These are phyloP conservation scores for Eulimnadia texana DNA, from an alignment of 1,140 invertebrate species.

Conservation along the genomic window DNA sequence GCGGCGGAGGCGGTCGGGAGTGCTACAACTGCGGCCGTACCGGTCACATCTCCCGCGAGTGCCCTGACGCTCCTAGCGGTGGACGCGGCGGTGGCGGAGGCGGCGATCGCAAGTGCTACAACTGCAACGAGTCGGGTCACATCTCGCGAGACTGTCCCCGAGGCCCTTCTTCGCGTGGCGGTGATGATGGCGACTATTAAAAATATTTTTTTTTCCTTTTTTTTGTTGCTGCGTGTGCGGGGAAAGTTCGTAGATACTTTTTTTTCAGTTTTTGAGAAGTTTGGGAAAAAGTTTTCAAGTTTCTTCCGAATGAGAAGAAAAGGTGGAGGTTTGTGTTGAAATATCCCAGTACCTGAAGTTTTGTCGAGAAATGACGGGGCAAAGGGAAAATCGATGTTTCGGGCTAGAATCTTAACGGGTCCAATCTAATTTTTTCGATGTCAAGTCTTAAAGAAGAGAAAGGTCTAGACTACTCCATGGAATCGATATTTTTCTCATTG, in stretches of 20 bases:
- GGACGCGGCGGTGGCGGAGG: conserved; percentile 9
- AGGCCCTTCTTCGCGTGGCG: neutral
- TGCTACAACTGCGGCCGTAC: conserved; percentile 48
- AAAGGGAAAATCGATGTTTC: neutral
- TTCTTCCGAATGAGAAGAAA: too few species aligned
- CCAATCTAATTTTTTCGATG: neutral
- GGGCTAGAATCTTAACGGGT: neutral
- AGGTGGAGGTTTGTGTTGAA: neutral
- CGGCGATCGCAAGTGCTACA: conserved; percentile 31
- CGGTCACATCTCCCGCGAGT: conserved; percentile 50
- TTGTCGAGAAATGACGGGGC: neutral
- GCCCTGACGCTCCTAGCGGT: conserved; percentile 25
- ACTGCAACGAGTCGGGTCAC: conserved; percentile 45
- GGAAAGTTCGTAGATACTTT: neutral
- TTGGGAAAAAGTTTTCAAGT: too few species aligned
- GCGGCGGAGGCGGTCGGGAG: conserved; percentile 1
- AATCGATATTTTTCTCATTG: too few species aligned
- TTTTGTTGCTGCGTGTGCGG: neutral
- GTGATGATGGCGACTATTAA: conserved; percentile 3
- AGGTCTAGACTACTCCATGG: too few species aligned
- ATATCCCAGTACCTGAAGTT: neutral
- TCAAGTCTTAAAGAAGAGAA: too few species aligned
- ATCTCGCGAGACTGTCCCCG: conserved; percentile 45
- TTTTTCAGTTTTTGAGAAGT: too few species aligned
- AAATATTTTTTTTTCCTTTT: neutral